Evolutionary conservation across 2,888 invertebrate genomes (phyloP), one percentile per base, ranked within the genome.

Genomic region (Maniola hyperantus): DNA sequence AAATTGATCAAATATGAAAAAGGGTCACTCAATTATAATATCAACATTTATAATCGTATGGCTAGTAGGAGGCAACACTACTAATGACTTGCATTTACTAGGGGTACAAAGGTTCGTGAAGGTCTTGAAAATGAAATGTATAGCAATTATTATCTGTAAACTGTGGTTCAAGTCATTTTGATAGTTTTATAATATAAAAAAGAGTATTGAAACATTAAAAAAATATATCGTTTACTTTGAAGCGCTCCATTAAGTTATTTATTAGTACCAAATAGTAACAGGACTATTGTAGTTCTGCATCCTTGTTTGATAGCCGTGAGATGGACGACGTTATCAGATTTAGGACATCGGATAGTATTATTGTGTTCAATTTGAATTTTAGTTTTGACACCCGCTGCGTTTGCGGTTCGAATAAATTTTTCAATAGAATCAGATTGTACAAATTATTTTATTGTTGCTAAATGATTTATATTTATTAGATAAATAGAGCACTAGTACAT

Each of bases 311-410:
- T n/a, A n/a, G 53, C 42, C 39, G 50, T 53, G 26, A 53, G 61
- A 62, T 51, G 51, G 51, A 62, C 42, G 58, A 59, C 13, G 48
- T 51, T 63, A 64, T 68, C 66, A 66, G 39, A 60, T 66, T 63
- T 42, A 55, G 63, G 53, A 44, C 59, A 65, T 53, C 58, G 44
- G 34, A 34, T 58, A 42, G 42, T 61, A 59, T 20, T 46, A 65
- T 65, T 68, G 58, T 46, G 44, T 67, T 51, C 68, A 70, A 69
- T 69, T 70, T 65, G 59, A 67, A 69, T 70, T 69, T 64, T 67
- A 63, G 57, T 69, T 67, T 64, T 59, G 66, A 66, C 65, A 51
- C 68, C 70, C 69, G 71, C 64, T 64, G 64, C 20, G 57, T 48
- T 55, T 36, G 36, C 64, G 48, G 36, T 36, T 46, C 13, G 39